Conservation (phyloP, 2,888 invertebrate genomes). For the Hoplodrina ambigua region DNA sequence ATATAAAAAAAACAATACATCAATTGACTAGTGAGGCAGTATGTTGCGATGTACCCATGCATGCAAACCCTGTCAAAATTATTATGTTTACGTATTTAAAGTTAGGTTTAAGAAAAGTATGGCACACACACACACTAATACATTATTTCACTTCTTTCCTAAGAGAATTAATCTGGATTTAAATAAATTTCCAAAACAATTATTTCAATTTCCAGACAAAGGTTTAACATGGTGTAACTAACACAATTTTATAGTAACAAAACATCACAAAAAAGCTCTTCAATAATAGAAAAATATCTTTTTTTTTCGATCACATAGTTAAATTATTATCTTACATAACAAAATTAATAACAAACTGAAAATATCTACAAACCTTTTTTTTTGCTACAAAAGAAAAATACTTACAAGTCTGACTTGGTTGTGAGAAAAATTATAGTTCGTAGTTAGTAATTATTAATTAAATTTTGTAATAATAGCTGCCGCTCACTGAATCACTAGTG, state of each 20-base stretch:
- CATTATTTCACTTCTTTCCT: background rate
- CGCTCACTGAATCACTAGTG: too few species aligned
- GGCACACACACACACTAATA: conserved; percentile 55
- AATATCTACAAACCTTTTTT: conserved; percentile 2
- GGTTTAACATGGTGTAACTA: conserved; percentile 15
- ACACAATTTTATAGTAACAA: background rate
- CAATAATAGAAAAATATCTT: conserved; percentile 16
- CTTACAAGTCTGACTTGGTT: background rate
- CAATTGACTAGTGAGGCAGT: conserved; percentile 80
- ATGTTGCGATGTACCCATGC: conserved; percentile 60
- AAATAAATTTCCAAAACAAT: background rate
- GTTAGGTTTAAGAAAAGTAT: conserved; percentile 41
- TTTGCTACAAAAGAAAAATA: background rate
- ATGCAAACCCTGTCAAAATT: conserved; percentile 66
- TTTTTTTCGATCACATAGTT: conserved; percentile 19
- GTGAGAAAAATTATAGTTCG: background rate
- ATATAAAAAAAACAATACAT: conserved; percentile 68
- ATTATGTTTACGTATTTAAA: conserved; percentile 55
- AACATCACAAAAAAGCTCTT: conserved; percentile 19
- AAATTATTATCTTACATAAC: background rate
- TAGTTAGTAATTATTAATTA: background rate
- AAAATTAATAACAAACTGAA: conserved; percentile 15
- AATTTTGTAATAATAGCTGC: too few species aligned
- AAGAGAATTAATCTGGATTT: too few species aligned
- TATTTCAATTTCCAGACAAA: background rate